Base-by-base conservation (phyloP, 2,888 invertebrate genomes). In the Zygaena filipendulae region DNA sequence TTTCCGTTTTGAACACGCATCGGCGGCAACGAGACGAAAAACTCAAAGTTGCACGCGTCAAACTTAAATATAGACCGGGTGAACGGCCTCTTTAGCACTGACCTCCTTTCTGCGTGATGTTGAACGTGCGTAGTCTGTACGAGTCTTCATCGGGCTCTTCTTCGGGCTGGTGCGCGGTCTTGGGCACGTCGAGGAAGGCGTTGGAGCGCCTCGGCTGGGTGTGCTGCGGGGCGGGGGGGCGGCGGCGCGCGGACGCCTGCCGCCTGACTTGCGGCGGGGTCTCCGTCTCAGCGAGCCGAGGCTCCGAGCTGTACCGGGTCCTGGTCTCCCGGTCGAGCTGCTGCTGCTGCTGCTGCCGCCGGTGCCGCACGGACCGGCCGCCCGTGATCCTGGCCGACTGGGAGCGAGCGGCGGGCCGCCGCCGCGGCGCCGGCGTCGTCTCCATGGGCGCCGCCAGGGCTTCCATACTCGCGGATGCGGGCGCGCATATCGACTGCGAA, bases 41-140 rank as follows among this genome's bases (percentile, higher is more conserved):
- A n/a, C n/a, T n/a, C n/a, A n/a, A n/a, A n/a, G n/a, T n/a, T n/a
- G n/a, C n/a, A n/a, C n/a, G n/a, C n/a, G n/a, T 38, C 38, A 38
- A 38, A 29, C 30, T 31, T 38, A 31, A 33, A 35, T 22, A 31
- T 41, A 30, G 27, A 29, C 11, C n/a, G 54, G 74, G 64, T 74
- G 63, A 74, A 75, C 57, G 72, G 54, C 60, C 74, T 52, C 30
- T 42, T 48, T 56, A 61, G 63, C 67, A 77, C 75, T 75, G 70
- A 86, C 84, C 84, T 87, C 92, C 92, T 86, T 96, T 96, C 50
- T 90, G 86, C 49, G 95, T 91, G 74, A 90, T 90, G 75, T 92
- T 92, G 82, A 97, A 97, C 45, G 94, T 93, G 51, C 97, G 85
- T 51, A 97, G 86, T 42, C 95, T 84, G 75, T 95, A 94, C 39